Conservation (phyloP, 2,888 invertebrate genomes). For the Tetranychus truncatus region DNA sequence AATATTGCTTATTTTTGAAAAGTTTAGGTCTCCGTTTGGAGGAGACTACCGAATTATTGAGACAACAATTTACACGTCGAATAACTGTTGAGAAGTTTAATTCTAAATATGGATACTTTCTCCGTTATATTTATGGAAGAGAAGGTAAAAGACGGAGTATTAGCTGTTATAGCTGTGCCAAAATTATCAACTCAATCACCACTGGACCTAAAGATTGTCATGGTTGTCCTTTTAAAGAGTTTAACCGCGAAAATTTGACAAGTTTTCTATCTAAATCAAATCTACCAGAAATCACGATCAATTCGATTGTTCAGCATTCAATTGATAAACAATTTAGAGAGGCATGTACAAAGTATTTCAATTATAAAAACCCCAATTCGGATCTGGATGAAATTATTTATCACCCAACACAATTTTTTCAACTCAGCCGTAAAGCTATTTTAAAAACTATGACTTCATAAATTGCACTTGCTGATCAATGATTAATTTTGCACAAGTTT, state of each 20-base stretch:
- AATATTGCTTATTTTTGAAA: slow-evolving; percentile 85
- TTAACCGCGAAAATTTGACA: slow-evolving; percentile 50
- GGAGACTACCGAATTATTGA: slow-evolving; percentile 74
- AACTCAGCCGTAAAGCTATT: slow-evolving; percentile 47
- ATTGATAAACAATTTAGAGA: slow-evolving; percentile 32
- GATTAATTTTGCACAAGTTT: too few species aligned
- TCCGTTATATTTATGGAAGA: slow-evolving; percentile 84
- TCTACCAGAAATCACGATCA: slow-evolving; percentile 9
- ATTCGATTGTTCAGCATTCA: slow-evolving; percentile 13
- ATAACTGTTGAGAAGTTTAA: slow-evolving; percentile 64
- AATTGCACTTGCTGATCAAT: too few species aligned
- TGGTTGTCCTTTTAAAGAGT: slow-evolving; percentile 74
- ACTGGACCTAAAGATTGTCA: slow-evolving; percentile 62
- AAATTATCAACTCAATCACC: slow-evolving; percentile 52
- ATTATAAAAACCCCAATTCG: slow-evolving; percentile 34
- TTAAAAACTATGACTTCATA: neutral
- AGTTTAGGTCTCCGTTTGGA: slow-evolving; percentile 79
- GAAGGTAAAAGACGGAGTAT: slow-evolving; percentile 77
- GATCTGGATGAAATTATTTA: slow-evolving; percentile 42
- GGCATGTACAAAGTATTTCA: slow-evolving; percentile 66
- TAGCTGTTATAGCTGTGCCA: slow-evolving; percentile 65
- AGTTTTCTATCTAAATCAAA: slow-evolving; percentile 45
- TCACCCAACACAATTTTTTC: slow-evolving; percentile 83
- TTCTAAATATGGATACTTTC: slow-evolving; percentile 70
- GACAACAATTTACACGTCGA: slow-evolving; percentile 63